Evolutionary conservation across 2,888 invertebrate species (phyloP), one percentile per base, ranked within the genome.

Genomic region (Xestia c-nigrum): DNA sequence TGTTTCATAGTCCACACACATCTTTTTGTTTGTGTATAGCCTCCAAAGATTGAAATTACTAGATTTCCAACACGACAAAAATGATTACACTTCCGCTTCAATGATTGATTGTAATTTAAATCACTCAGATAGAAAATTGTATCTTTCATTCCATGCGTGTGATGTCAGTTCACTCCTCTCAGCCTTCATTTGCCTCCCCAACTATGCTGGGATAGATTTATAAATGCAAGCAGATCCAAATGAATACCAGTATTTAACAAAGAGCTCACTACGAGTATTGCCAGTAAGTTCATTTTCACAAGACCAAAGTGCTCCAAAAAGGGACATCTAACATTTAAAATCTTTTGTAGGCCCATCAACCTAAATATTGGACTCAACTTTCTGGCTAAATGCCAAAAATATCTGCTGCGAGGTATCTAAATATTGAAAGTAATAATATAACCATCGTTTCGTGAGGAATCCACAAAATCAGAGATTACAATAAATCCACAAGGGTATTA

Each of bases 321-420:
- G n/a, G n/a, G n/a, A n/a, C 14, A 64, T 64, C 64, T n/a, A 64
- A 43, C 16, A 9, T 24, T 64, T 24, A 0, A 43, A 43, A n/a
- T 64, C n/a, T 80, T 76, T 77, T 77, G 76, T 84, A 77, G 76
- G 74, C 68, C 24, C 63, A 76, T 65, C 68, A 72, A 63, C 65
- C 67, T 74, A 74, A 80, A 86, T 84, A 78, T 81, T 84, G 74
- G 68, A 84, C 63, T 68, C 63, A 69, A 78, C 59, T 69, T 78
- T 86, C 59, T 86, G 88, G 86, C 84, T 52, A 46, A 57, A 40
- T 5, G 73, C 86, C 86, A 86, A 65, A 80, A 57, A 72, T 64
- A 64, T 76, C 65, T 57, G 46, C 67, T 65, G 16, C 43, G 70
- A 63, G 52, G 67, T 57, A 72, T 50, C 72, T 77, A 70, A 57